Base-by-base conservation (phyloP, 2,888 invertebrate genomes). In the Rotaria magnacalcarata region DNA sequence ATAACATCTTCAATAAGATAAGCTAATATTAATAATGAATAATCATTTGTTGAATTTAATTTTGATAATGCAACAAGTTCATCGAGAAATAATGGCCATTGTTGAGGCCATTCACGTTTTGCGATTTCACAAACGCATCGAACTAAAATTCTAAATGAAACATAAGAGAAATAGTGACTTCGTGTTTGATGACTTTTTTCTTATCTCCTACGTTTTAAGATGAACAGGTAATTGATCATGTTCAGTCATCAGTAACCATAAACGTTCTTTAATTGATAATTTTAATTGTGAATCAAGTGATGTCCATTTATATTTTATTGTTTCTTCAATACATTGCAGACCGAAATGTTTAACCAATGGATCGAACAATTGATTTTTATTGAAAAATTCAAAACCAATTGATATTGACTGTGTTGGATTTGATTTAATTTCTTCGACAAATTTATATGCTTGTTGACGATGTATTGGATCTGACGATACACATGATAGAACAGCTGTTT, bases 241-340 rank as follows among this genome's bases (percentile, higher is more conserved):
- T 47, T 47, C 47, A 47, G 11, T 84, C n/a, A 86, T 85, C 41
- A 86, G 58, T 56, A 43, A 60, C 86, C 85, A 75, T 56, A 86
- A 84, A 50, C 85, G 85, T n/a, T 86, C 58, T 41, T 85, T 85
- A 24, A 86, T 85, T n/a, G 85, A 50, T 19, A 47, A n/a, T 67
- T 86, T 86, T 43, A 56, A 50, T 60, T 85, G 85, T 7, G 74
- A 75, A 56, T 52, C 84, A 41, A 86, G 85, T 21, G 58, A 56
- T 74, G 85, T 86, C 86, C 86, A 86, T 56, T 86, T 85, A 67
- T 85, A 86, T 84, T 86, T 86, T 34, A 86, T 86, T 34, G 85
- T 60, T 74, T 85, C 75, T 16, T 58, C 75, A 47, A 86, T 85
- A 21, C 85, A 85, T 52, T 86, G 86, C n/a, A 85, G 56, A 58